A percentile compares a stretch with the other conserved stretches of the same genome.
phyloP scores from a whole-genome alignment of 2,888 invertebrate genomes.

The Agrilus biguttatus region DNA sequence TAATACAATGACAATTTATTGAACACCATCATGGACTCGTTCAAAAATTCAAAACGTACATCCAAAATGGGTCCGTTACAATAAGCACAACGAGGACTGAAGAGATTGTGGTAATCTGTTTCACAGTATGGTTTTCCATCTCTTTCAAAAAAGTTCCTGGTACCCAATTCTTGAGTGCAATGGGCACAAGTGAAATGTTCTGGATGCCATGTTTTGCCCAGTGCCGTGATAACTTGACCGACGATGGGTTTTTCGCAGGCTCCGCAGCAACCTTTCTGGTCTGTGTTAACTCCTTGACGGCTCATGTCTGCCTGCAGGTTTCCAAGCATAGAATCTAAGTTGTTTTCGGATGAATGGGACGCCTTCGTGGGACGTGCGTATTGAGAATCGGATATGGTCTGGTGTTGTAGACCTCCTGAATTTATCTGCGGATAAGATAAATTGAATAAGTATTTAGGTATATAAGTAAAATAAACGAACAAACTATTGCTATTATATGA shows the following conservation, averaged over 20 bases:
- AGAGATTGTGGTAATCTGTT: conserved; percentile 94
- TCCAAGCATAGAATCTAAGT: conserved; percentile 71
- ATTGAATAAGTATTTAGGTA: background rate
- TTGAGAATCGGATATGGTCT: conserved; percentile 50
- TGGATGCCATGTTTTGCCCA: conserved; percentile 98
- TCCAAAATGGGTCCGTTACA: conserved; percentile 98
- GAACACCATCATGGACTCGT: background rate
- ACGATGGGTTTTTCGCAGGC: conserved; percentile 98
- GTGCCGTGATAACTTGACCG: conserved; percentile 93
- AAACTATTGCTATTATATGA: too few species aligned
- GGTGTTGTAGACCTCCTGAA: conserved; percentile 45
- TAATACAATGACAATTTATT: conserved; percentile 22
- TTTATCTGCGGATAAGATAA: conserved; percentile 37
- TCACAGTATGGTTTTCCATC: conserved; percentile 97
- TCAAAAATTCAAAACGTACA: conserved; percentile 43
- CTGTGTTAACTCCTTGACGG: conserved; percentile 95
- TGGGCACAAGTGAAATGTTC: conserved; percentile 98
- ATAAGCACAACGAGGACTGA: conserved; percentile 96
- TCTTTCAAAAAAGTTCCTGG: conserved; percentile 96
- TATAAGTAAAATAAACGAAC: background rate
- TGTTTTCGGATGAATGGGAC: conserved; percentile 31
- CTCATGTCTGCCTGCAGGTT: conserved; percentile 94
- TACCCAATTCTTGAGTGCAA: conserved; percentile 92
- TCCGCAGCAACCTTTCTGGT: conserved; percentile 98
- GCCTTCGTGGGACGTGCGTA: conserved; percentile 53